Conservation (phyloP, 2,113 vertebrate species). For the Burhinus bistriatus region DNA sequence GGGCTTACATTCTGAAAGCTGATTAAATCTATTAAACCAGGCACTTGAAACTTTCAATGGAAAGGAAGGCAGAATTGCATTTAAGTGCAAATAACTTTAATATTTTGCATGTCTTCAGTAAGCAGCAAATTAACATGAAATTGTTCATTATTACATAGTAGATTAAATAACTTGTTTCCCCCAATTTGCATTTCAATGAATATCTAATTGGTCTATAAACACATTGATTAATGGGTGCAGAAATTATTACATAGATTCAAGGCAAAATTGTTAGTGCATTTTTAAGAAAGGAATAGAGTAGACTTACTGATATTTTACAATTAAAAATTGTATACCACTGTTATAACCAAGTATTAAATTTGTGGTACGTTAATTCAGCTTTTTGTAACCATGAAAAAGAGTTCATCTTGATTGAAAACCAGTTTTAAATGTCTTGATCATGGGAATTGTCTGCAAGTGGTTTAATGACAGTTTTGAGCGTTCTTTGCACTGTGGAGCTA, state of each 20-base stretch:
- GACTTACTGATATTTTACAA: neutral
- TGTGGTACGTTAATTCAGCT: neutral
- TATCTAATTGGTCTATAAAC: conserved; percentile 30
- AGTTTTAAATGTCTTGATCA: neutral
- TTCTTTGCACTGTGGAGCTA: neutral
- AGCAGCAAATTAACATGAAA: neutral
- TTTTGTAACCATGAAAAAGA: neutral
- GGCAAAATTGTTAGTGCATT: neutral
- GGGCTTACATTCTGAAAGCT: neutral
- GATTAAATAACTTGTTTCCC: conserved; percentile 26
- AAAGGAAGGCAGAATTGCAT: neutral
- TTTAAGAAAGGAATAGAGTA: neutral
- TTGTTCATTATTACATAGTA: neutral
- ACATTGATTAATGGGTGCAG: neutral
- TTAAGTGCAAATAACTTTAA: neutral
- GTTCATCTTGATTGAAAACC: neutral
- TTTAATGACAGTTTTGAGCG: neutral
- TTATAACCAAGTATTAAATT: neutral
- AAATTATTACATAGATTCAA: neutral
- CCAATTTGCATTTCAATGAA: neutral
- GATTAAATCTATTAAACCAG: neutral
- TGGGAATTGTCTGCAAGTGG: neutral
- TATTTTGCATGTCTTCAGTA: neutral
- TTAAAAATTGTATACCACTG: neutral
- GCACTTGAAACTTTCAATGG: neutral